Base-by-base conservation (phyloP, 2,797 vertebrate species). In the Neosalanx taihuensis region DNA sequence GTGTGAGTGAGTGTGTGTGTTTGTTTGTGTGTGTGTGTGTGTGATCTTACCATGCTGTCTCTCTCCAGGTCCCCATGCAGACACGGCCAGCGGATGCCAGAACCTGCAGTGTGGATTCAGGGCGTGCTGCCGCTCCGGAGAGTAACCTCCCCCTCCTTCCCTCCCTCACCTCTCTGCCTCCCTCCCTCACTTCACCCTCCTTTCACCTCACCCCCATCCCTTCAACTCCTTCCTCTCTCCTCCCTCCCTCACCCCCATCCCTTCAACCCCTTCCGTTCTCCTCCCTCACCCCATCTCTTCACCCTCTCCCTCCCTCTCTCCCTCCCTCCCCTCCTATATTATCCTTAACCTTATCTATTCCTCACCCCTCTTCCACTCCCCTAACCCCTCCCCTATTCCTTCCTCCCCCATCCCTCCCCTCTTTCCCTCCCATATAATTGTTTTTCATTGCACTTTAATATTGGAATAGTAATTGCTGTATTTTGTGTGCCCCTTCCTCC, bases 101-200 rank as follows among this genome's bases (percentile, higher is more conserved):
- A 99, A 99, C 75, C 95, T 99, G 90, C 98, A 99, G 94, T 99
- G 98, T 89, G 97, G 97, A 87, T 98, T 98, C 93, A 94, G 97
- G 87, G 97, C 94, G 80, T 99, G 98, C 93, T 99, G 98, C 90
- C 96, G 98, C 89, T 98, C 97, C 76, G 98, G 98, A 81, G 98
- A 99, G 87, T 99, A 93, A 94, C 85, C 53, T 76, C 1, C 18
- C 35, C 72, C 20, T 33, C 75, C 64, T 84, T 30, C 3, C 85
- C 78, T 87, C 72, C 78, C 77, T 41, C 37, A 83, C 89, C 91
- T 91, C 88, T 88, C 90, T 86, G 84, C 86, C 90, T 91, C 26
- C 78, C 77, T 41, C 37, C 37, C 33, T 35, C 33, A 26, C 23
- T 26, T 35, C 33, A 0, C 33, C 2, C 33, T 6, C 10, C 37